Conservation (phyloP, 2,888 invertebrate genomes). For the Drosophila barbarae region DNA sequence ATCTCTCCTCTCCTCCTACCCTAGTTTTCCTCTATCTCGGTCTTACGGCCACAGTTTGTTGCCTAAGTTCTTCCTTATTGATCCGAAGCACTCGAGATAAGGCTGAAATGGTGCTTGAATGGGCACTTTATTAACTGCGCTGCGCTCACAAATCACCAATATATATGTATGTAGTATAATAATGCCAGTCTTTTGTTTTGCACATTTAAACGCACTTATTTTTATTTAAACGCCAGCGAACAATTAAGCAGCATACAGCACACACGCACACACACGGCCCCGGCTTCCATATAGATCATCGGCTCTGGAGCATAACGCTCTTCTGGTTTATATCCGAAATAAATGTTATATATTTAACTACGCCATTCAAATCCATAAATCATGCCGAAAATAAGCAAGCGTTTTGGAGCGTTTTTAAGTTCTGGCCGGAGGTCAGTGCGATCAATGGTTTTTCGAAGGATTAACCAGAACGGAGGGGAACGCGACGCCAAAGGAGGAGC, state of each 20-base stretch:
- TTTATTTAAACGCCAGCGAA: slow-evolving; percentile 53
- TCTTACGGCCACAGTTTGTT: slow-evolving; percentile 56
- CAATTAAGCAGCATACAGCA: slow-evolving; percentile 44
- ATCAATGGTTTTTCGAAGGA: slow-evolving; percentile 20
- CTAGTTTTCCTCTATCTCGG: background rate
- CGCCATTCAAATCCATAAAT: slow-evolving; percentile 23
- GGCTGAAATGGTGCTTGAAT: slow-evolving; percentile 19
- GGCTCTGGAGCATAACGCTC: slow-evolving; percentile 63
- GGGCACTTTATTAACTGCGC: background rate
- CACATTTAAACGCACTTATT: slow-evolving; percentile 66
- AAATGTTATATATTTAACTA: slow-evolving; percentile 5
- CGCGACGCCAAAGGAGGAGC: slow-evolving; percentile 1
- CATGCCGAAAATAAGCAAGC: slow-evolving; percentile 12
- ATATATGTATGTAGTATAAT: slow-evolving; percentile 11
- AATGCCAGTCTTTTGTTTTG: slow-evolving; percentile 56
- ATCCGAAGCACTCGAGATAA: slow-evolving; percentile 31
- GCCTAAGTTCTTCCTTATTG: slow-evolving; percentile 66
- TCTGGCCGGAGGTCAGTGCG: slow-evolving; percentile 21
- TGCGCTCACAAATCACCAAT: slow-evolving; percentile 3
- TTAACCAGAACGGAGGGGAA: slow-evolving; percentile 2
- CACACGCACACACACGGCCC: slow-evolving; percentile 16
- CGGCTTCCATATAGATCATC: slow-evolving; percentile 42
- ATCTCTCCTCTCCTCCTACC: slow-evolving; percentile 1
- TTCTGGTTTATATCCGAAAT: slow-evolving; percentile 32
- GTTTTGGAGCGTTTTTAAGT: slow-evolving; percentile 14